Evolutionary conservation across 2,888 invertebrate species (phyloP), one percentile per base, ranked within the genome.

Genomic region (Metopia argyrocephala): DNA sequence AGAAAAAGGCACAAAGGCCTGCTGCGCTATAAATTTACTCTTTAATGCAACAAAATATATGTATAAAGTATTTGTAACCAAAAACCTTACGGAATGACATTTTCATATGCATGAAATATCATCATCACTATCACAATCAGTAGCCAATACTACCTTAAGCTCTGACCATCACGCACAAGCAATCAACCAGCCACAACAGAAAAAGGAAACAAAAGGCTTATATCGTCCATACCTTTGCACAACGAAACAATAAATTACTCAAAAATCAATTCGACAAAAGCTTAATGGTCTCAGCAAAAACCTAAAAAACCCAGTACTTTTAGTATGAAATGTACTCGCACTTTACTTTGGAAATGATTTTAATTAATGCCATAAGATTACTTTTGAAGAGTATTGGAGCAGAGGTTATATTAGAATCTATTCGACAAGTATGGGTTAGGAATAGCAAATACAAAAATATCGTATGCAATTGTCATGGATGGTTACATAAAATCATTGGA

Each of bases 261-360:
- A 78, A 70, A 76, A 81, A 78, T 81, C 81, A 81, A 81, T 81
- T 81, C 78, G 69, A 74, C 76, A 78, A 81, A 81, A 81, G 78
- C 65, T 74, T 74, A 50, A 71, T 71, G 78, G 76, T 69, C 68
- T 69, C 68, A 68, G 46, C 61, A 76, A 46, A 68, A 76, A 76
- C 76, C 76, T 28, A 62, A 38, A 76, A 76, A 69, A 68, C 68
- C 62, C 69, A 76, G 62, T 76, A 76, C 54, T 59, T n/a, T n/a
- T n/a, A n/a, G n/a, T n/a, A n/a, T n/a, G n/a, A n/a, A n/a, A n/a
- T n/a, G n/a, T n/a, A n/a, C n/a, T n/a, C n/a, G n/a, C n/a, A n/a
- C n/a, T n/a, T n/a, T n/a, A n/a, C n/a, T n/a, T 69, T 69, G 68
- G 68, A 56, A 12, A 76, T 62, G 69, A 56, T 69, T 76, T 69